These are phyloP conservation scores for Thamnophis elegans DNA, from an alignment of 2,797 vertebrate species.

Conservation along the genomic window DNA sequence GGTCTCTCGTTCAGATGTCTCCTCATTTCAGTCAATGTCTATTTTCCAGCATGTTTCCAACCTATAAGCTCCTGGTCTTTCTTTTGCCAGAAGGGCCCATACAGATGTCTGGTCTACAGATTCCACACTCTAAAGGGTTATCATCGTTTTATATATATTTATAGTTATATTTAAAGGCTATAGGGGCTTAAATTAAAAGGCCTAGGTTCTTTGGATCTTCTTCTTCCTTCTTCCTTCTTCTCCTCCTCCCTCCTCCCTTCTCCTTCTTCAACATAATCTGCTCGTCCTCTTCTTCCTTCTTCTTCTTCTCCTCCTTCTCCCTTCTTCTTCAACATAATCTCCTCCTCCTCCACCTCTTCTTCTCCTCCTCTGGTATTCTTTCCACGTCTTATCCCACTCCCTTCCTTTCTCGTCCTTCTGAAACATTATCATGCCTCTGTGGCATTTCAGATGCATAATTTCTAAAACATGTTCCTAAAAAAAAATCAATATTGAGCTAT, in stretches of 20 bases:
- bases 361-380: neutral
- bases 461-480: neutral
- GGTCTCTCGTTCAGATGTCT: neutral
- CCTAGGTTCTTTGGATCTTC: neutral
- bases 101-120: neutral
- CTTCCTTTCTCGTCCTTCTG: neutral
- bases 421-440: neutral
- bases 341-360: neutral
- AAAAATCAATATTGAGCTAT: neutral
- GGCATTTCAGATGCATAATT: neutral
- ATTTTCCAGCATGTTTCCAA: too few relatives aligned
- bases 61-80: too few relatives aligned
- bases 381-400: neutral
- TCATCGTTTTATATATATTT: too few relatives aligned
- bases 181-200: too few relatives aligned
- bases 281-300: neutral
- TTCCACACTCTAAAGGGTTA: too few relatives aligned
- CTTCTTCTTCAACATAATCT: too few relatives aligned
- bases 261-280: too few relatives aligned
- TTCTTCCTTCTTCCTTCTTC: too few relatives aligned
- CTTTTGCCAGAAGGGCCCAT: too few relatives aligned
- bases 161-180: too few relatives aligned
- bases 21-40: too few relatives aligned
- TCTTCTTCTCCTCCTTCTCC: too few relatives aligned
- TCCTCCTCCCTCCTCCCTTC: neutral